phyloP scores from a whole-genome alignment of 2,797 vertebrate species.

The Bucorvus abyssinicus region DNA sequence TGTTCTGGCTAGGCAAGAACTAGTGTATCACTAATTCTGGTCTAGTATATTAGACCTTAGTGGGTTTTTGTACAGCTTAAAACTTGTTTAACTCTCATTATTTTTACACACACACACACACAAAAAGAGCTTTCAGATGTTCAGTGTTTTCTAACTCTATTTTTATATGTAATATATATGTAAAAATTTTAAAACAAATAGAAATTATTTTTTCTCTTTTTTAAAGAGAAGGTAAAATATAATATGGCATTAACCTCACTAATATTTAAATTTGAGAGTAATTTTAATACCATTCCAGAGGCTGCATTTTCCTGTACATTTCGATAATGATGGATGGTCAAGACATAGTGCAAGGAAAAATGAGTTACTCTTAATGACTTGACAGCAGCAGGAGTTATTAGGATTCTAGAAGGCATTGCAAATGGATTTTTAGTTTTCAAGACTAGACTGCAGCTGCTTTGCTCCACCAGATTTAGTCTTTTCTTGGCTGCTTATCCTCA shows the following conservation, averaged over 20 bases:
- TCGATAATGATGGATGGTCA: conserved; percentile 40
- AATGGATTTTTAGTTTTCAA: conserved; percentile 44
- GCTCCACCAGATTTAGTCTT: conserved; percentile 12
- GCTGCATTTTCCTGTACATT: conserved; percentile 45
- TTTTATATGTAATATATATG: background rate
- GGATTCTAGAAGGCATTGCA: conserved; percentile 44
- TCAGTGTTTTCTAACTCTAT: background rate
- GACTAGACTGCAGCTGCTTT: conserved; percentile 2
- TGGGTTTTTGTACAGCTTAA: background rate
- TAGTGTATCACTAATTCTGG: background rate
- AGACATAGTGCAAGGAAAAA: conserved; percentile 26
- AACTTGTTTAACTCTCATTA: background rate
- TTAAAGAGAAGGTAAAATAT: background rate
- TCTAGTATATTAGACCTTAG: background rate
- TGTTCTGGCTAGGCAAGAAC: background rate
- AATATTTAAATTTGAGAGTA: conserved; percentile 24
- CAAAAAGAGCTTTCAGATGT: background rate
- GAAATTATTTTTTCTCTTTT: background rate
- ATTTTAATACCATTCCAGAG: conserved; percentile 21
- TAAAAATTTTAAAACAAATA: background rate
- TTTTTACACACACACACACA: background rate
- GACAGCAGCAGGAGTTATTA: conserved; percentile 6
- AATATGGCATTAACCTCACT: background rate
- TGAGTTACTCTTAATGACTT: background rate
- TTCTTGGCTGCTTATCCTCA: conserved; percentile 38